Base-by-base conservation (phyloP, 1,140 invertebrate species). In the Harlomillsia oculata region DNA sequence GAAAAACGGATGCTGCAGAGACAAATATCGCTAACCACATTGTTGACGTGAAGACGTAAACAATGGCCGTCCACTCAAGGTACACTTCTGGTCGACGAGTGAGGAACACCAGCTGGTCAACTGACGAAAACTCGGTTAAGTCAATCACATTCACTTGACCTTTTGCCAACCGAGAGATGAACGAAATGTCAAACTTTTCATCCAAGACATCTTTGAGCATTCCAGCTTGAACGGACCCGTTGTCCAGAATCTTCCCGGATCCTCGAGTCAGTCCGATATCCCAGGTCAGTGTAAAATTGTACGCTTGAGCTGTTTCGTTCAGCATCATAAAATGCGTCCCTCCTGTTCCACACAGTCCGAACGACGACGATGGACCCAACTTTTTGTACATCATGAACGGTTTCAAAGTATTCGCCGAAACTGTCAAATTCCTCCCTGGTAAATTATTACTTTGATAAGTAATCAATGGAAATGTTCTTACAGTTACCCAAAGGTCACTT, bases 251-350 rank as follows among this genome's bases (percentile, higher is more conserved):
- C 20, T 59, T 59, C 11, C 60, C 60, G 25, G 40, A 49, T 16
- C 60, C 60, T 5, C 56, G 43, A n/a, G 3, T 29, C 2, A 46
- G 29, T 9, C 39, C 23, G 20, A 53, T 56, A 40, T 62, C 52
- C 37, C 44, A 49, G 4, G 43, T 32, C 37, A 62, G 30, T 13
- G 55, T 28, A 14, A 54, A 62, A 40, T 62, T 62, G 25, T 58
- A 55, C 8, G 29, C 18, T 20, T 40, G 6, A 11, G 55, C 26
- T 11, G 29, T 25, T 8, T 54, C 20, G 11, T n/a, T 39, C 8
- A 62, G 18, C 52, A 62, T 62, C 23, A 50, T 39, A 26, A 55
- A 62, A 45, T 62, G 55, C 23, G 60, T 58, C 18, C 60, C 60
- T 8, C 55, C 60, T 16, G 21, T 54, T 20, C 50, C 48, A n/a